These are phyloP conservation scores for Apodemia duryi DNA, from an alignment of 2,888 invertebrate species.

Conservation along the genomic window DNA sequence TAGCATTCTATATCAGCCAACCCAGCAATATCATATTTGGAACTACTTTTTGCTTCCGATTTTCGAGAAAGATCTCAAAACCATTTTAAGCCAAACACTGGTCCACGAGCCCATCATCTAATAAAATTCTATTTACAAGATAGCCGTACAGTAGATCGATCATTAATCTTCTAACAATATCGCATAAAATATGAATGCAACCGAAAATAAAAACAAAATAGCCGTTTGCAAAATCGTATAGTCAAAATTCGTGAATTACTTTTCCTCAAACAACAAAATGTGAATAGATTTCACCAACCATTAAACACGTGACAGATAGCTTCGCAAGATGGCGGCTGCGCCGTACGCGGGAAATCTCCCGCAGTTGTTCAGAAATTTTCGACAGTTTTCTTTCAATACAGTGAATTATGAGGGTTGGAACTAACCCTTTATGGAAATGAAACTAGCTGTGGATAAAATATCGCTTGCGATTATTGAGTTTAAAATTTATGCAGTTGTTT, in stretches of 20 bases:
- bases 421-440: conserved; percentile 51
- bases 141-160: too few species aligned
- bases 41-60: too few species aligned
- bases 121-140: too few species aligned
- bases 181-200: neutral
- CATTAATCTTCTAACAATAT: too few species aligned
- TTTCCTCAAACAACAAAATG: conserved; percentile 16
- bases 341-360: conserved; percentile 59
- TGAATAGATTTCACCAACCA: conserved; percentile 78
- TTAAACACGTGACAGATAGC: conserved; percentile 81
- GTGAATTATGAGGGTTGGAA: conserved; percentile 55
- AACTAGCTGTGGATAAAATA: conserved; percentile 22
- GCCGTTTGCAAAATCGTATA: conserved; percentile 3
- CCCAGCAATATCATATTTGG: too few species aligned
- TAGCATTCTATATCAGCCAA: too few species aligned
- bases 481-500: conserved; percentile 3
- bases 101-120: too few species aligned
- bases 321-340: conserved; percentile 64
- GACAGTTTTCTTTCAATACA: conserved; percentile 63
- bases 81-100: too few species aligned
- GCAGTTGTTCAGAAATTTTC: conserved; percentile 54
- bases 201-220: neutral
- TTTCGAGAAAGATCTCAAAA: too few species aligned
- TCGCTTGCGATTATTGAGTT: conserved; percentile 15
- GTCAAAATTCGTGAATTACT: conserved; percentile 5